phyloP scores from a whole-genome alignment of 1,140 invertebrate species.

The Hylyphantes graminicola region DNA sequence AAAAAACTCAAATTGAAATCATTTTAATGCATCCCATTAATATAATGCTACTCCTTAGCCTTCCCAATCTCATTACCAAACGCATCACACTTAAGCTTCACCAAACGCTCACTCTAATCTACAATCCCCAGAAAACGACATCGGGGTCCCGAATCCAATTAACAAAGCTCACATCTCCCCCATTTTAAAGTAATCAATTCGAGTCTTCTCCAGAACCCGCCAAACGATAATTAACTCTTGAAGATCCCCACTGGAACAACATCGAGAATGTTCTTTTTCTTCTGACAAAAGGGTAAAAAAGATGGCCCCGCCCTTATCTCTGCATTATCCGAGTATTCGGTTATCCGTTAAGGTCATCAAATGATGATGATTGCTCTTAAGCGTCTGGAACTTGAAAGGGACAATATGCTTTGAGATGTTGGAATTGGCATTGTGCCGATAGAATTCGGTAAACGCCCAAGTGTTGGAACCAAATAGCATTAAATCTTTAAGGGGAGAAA shows the following conservation, averaged over 20 bases:
- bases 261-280: background rate
- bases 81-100: too few species aligned
- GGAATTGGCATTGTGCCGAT: constrained; percentile 31
- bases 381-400: background rate
- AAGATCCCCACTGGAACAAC: background rate
- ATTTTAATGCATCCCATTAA: too few species aligned
- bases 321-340: constrained; percentile 11
- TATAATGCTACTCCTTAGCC: too few species aligned
- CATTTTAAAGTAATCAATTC: constrained; percentile 9
- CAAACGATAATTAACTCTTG: constrained; percentile 9
- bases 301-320: background rate
- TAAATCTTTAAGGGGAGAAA: too few species aligned
- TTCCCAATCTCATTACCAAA: too few species aligned
- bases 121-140: too few species aligned
- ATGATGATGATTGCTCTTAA: constrained; percentile 35
- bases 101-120: too few species aligned
- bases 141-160: too few species aligned
- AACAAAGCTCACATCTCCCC: background rate
- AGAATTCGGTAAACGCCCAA: constrained; percentile 33
- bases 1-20: too few species aligned
- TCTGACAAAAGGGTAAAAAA: background rate
- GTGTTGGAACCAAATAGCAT: background rate
- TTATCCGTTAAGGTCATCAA: constrained; percentile 31
- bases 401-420: background rate
- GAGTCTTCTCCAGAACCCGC: background rate